Evolutionary conservation across 2,888 invertebrate genomes (phyloP), one percentile per base, ranked within the genome.

Genomic region (Eilema sororculum): DNA sequence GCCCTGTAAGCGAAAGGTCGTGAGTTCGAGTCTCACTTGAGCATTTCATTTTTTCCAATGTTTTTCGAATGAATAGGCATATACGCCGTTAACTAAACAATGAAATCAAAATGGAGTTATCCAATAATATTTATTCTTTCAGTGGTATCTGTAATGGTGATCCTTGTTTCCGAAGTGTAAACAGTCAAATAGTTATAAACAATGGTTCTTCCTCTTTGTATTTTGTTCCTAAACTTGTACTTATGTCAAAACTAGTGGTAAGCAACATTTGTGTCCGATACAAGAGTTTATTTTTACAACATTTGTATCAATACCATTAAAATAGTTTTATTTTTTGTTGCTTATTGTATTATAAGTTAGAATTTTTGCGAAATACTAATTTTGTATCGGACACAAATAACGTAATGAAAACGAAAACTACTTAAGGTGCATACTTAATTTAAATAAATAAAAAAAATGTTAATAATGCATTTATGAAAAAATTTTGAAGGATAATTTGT

Each of bases 171-270:
- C 25, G 3, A 57, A 57, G 24, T 57, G 22, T 28, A 10, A 57
- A 52, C 25, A 20, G 52, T 16, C 58, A 75, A 9, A 63, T 46
- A 41, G 52, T 59, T 28, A 20, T 25, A 52, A n/a, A 10, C 37
- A 41, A 69, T 41, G 12, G 62, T 64, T 60, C 69, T 58, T 52
- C 52, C 57, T 68, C 41, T 62, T 65, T n/a, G 65, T 58, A 67
- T 80, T 78, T 69, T 68, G 78, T 78, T 78, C 78, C 78, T 78
- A 80, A 69, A 68, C 12, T 68, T 69, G 75, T 78, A 67, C 75
- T 79, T 78, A 79, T 72, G 73, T 76, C 24, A 74, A 69, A 77
- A 20, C 46, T 73, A 77, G 71, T 75, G 67, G 64, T 37, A 52
- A 58, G 46, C 24, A 58, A 25, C 56, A 0, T 59, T 70, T 73